Percentiles rank a stretch among this genome's conserved stretches.
Evolutionary conservation across 2,113 vertebrate genomes (phyloP).

Genomic region (Numenius arquata): DNA sequence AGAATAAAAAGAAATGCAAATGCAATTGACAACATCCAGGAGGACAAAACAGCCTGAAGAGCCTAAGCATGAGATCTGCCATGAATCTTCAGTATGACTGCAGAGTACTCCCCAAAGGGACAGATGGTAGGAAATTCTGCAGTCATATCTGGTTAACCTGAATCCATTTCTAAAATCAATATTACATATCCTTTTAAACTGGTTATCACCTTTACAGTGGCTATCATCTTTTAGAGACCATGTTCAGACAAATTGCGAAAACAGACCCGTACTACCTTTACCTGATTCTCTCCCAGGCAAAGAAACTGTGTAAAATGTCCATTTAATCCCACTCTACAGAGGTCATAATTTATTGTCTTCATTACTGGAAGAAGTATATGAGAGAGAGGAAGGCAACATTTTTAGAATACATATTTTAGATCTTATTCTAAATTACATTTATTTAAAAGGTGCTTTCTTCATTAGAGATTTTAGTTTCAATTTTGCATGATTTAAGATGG

Average conservation of each 20-base stretch:
- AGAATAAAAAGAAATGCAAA: slow-evolving; percentile 39
- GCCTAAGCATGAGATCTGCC: background rate
- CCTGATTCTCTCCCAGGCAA: background rate
- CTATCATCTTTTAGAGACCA: background rate
- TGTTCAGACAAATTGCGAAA: background rate
- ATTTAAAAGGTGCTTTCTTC: background rate
- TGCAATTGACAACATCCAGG: slow-evolving; percentile 27
- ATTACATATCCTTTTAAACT: background rate
- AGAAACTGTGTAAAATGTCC: background rate
- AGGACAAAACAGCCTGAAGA: slow-evolving; percentile 28
- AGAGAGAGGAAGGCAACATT: background rate
- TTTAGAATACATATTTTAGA: background rate
- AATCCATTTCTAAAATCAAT: slow-evolving; percentile 28
- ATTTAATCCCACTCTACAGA: background rate
- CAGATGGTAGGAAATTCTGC: slow-evolving; percentile 27
- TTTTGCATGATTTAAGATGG: background rate
- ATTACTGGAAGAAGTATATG: background rate
- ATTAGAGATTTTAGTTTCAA: background rate
- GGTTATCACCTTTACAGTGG: background rate
- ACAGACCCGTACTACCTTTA: background rate
- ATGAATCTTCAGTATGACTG: background rate
- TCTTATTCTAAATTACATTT: background rate
- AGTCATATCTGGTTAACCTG: slow-evolving; percentile 15
- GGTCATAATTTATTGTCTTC: background rate
- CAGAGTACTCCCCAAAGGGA: background rate